Conservation (phyloP, 2,888 invertebrate species). For the Cephalotes varians region DNA sequence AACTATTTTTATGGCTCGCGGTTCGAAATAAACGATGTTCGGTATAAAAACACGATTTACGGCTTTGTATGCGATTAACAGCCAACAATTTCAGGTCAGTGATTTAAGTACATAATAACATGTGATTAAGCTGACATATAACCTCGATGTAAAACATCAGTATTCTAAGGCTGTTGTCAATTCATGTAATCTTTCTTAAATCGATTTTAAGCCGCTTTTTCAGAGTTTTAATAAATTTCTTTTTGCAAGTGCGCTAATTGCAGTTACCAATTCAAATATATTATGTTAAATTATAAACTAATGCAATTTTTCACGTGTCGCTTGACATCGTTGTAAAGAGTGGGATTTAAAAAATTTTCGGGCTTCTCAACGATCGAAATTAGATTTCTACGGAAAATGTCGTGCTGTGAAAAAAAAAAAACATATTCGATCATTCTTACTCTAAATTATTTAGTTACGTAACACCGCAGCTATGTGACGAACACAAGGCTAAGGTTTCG, state of each 20-base stretch:
- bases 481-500: background rate
- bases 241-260: background rate
- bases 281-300: background rate
- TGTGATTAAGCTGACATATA: constrained; percentile 10
- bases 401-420: background rate
- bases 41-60: background rate
- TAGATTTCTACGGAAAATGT: background rate
- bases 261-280: background rate
- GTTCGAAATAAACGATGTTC: constrained; percentile 1
- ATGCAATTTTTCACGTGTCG: background rate
- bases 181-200: background rate
- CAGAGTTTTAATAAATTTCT: background rate
- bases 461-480: background rate
- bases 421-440: background rate
- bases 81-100: background rate
- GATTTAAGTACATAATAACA: background rate
- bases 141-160: constrained; percentile 10
- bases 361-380: background rate
- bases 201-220: background rate
- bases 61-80: constrained; percentile 21
- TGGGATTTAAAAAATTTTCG: background rate
- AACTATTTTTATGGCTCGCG: background rate
- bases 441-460: constrained; percentile 3
- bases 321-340: background rate
- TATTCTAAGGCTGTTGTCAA: background rate